Evolutionary conservation across 2,113 vertebrate species (phyloP).

Genomic region (Felis chaus): DNA sequence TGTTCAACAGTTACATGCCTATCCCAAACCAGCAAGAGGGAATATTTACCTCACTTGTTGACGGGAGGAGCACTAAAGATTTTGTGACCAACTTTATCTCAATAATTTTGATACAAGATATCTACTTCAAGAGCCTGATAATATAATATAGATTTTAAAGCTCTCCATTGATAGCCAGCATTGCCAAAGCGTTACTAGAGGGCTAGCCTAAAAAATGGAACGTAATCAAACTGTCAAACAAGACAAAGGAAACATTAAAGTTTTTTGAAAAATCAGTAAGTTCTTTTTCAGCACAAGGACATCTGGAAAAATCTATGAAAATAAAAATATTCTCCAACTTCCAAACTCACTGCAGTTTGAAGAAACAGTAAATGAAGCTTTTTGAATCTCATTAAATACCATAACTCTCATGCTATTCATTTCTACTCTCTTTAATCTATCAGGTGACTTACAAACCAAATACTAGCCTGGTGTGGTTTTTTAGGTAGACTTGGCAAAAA

Average conservation of each 20-base stretch:
- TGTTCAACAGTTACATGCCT: not conserved
- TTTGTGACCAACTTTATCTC: not conserved
- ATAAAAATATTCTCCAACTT: conserved; percentile 32
- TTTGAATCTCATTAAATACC: not conserved
- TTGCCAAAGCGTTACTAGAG: not conserved
- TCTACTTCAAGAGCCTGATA: not conserved
- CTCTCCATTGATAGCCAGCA: not conserved
- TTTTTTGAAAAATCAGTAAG: not conserved
- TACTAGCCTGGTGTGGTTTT: not conserved
- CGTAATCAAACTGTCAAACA: not conserved
- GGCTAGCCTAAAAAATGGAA: not conserved
- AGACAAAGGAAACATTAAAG: not conserved
- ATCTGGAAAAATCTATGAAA: not conserved
- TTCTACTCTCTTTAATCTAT: not conserved
- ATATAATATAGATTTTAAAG: not conserved
- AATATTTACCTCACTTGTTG: not conserved
- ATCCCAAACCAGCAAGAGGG: not conserved
- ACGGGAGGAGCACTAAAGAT: not conserved
- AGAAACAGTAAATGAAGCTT: conserved; percentile 4
- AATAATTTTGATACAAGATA: not conserved
- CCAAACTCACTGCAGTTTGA: not conserved
- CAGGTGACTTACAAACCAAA: conserved; percentile 19
- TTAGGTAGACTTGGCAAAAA: not conserved
- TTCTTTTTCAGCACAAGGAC: not conserved
- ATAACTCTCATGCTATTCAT: not conserved